These are phyloP conservation scores for Abrostola triplasia DNA, from an alignment of 2,888 invertebrate genomes.

Conservation along the genomic window DNA sequence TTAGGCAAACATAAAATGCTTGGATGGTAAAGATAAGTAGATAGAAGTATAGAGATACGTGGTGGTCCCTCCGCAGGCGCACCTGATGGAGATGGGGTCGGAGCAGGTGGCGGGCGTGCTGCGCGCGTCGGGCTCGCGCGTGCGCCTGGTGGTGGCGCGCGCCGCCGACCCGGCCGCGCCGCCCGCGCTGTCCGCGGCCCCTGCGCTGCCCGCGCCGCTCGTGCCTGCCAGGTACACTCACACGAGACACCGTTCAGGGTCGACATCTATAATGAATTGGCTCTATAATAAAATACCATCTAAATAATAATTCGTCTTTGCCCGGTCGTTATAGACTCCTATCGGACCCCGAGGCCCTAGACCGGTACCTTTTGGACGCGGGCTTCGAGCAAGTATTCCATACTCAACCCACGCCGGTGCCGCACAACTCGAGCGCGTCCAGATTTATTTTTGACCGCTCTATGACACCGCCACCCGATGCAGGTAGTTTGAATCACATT, in stretches of 20 bases:
- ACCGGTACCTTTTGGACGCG: conserved; percentile 94
- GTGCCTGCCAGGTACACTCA: conserved; percentile 89
- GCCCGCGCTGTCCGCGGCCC: conserved; percentile 75
- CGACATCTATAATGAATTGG: too few relatives aligned
- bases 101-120: conserved; percentile 99
- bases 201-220: conserved; percentile 87
- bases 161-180: conserved; percentile 93
- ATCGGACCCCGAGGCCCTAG: conserved; percentile 95
- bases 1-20: neutral
- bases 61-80: conserved; percentile 69
- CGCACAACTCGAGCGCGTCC: conserved; percentile 63
- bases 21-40: neutral
- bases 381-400: conserved; percentile 93
- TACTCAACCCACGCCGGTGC: conserved; percentile 80
- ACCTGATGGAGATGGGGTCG: conserved; percentile 98
- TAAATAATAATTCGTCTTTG: neutral
- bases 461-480: conserved; percentile 79
- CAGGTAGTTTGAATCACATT: conserved; percentile 60
- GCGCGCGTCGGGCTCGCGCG: conserved; percentile 98
- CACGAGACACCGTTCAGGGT: too few relatives aligned
- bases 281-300: neutral
- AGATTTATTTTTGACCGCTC: conserved; percentile 81
- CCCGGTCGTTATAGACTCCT: conserved; percentile 88
- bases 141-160: conserved; percentile 97
- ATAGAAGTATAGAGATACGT: neutral